These are phyloP conservation scores for Acanthiza pusilla DNA, from an alignment of 2,797 vertebrate species.

Conservation along the genomic window DNA sequence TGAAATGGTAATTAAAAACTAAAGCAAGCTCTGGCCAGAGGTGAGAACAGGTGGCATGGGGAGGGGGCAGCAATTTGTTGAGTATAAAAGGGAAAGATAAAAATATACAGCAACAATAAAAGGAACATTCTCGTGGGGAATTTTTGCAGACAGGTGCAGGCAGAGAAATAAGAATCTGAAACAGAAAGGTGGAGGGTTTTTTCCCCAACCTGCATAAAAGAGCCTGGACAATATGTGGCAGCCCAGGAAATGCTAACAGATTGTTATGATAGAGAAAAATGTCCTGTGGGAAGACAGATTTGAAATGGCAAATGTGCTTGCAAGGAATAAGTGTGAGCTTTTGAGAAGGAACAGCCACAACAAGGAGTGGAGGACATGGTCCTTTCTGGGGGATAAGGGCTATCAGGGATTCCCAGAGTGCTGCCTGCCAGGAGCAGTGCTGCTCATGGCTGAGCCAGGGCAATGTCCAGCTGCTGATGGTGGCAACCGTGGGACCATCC, in stretches of 20 bases:
- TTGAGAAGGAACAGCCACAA: slow-evolving; percentile 1
- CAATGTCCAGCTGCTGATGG: background rate
- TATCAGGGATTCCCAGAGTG: background rate
- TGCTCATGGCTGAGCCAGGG: background rate
- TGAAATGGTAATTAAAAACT: slow-evolving; percentile 53
- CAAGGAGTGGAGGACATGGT: slow-evolving; percentile 26
- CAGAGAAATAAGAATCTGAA: background rate
- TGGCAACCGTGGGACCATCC: background rate
- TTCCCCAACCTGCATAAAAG: background rate
- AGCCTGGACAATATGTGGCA: background rate
- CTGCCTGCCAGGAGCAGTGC: slow-evolving; percentile 29
- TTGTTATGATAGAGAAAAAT: slow-evolving; percentile 45
- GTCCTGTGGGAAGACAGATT: slow-evolving; percentile 27
- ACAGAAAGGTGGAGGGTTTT: background rate
- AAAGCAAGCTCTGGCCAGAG: slow-evolving; percentile 20
- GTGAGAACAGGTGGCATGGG: slow-evolving; percentile 27
- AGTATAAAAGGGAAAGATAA: background rate
- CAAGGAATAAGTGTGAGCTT: slow-evolving; percentile 43
- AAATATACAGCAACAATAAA: slow-evolving; percentile 19
- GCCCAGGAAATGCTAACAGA: slow-evolving; percentile 39
- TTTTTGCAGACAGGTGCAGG: slow-evolving; percentile 14
- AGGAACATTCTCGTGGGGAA: background rate
- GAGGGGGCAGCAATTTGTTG: background rate
- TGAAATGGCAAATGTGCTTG: slow-evolving; percentile 39
- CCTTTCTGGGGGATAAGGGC: slow-evolving; percentile 50